Percentiles rank a stretch among this genome's conserved stretches.
phyloP scores from a whole-genome alignment of 2,113 vertebrate species.

The Alligator sinensis region DNA sequence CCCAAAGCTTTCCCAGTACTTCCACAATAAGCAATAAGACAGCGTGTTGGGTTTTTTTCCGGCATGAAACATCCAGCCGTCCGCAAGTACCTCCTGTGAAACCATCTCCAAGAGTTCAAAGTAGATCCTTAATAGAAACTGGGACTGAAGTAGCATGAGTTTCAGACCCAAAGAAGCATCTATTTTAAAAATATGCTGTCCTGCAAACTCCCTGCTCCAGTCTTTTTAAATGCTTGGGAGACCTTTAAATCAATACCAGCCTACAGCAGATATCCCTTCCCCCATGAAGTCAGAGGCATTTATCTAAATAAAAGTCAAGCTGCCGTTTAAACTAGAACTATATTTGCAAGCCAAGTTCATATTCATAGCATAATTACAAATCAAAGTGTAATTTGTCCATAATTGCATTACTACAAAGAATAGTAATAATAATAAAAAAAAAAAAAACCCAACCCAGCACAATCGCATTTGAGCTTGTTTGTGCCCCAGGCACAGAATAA shows the following conservation, averaged over 20 bases:
- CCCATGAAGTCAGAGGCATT: constrained; percentile 81
- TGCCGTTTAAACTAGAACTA: constrained; percentile 82
- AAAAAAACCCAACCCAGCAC: constrained; percentile 49
- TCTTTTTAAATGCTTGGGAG: constrained; percentile 77
- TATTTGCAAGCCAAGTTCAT: constrained; percentile 84
- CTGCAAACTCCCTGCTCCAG: constrained; percentile 51
- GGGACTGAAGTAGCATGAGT: constrained; percentile 1
- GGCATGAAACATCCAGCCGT: neutral
- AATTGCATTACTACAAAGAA: constrained; percentile 81
- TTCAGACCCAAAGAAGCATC: constrained; percentile 52
- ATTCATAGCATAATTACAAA: constrained; percentile 80
- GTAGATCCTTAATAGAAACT: neutral
- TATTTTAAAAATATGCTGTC: constrained; percentile 48
- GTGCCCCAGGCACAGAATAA: constrained; percentile 1
- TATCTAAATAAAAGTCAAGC: constrained; percentile 88
- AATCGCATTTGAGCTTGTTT: constrained; percentile 72
- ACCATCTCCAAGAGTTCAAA: neutral
- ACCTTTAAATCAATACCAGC: constrained; percentile 84
- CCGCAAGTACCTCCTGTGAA: constrained; percentile 8
- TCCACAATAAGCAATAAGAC: neutral
- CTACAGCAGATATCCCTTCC: constrained; percentile 79
- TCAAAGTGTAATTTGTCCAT: constrained; percentile 88
- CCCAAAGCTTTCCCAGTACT: neutral
- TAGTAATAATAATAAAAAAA: neutral
- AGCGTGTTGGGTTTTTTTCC: neutral